These are phyloP conservation scores for Melanotaenia boesemani DNA, from an alignment of 2,797 vertebrate species.

Conservation along the genomic window DNA sequence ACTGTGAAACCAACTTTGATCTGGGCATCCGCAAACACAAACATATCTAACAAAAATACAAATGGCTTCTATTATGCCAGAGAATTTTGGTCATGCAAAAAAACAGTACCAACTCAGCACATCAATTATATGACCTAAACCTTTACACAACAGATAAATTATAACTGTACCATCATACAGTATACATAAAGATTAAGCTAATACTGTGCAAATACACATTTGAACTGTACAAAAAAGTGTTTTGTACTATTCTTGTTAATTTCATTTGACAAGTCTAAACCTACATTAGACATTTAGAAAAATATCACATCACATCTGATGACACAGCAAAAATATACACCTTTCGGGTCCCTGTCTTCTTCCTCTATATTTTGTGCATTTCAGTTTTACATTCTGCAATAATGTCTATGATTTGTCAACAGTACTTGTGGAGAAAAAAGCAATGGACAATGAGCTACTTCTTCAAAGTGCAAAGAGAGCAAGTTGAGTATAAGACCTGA, in stretches of 20 bases:
- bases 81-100: slow-evolving; percentile 84
- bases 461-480: slow-evolving; percentile 85
- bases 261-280: slow-evolving; percentile 71
- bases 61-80: slow-evolving; percentile 64
- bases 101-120: slow-evolving; percentile 63
- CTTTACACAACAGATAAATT: slow-evolving; percentile 70
- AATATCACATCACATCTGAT: slow-evolving; percentile 77
- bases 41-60: slow-evolving; percentile 78
- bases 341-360: slow-evolving; percentile 69
- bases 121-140: slow-evolving; percentile 71
- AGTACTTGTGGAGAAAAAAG: slow-evolving; percentile 69
- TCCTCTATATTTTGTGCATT: slow-evolving; percentile 80
- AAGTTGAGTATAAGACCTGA: slow-evolving; percentile 74
- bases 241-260: slow-evolving; percentile 72
- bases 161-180: slow-evolving; percentile 73
- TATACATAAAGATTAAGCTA: slow-evolving; percentile 78
- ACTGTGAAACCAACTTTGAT: slow-evolving; percentile 70
- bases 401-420: slow-evolving; percentile 72
- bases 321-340: slow-evolving; percentile 80
- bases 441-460: slow-evolving; percentile 69
- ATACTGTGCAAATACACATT: slow-evolving; percentile 86
- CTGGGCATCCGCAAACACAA: slow-evolving; percentile 66
- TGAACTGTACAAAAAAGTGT: slow-evolving; percentile 82
- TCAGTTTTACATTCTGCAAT: slow-evolving; percentile 77
- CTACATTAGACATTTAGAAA: slow-evolving; percentile 68